Percentiles rank a stretch among this genome's conserved stretches.
Conservation (phyloP, 2,888 invertebrate species). For the Synanthedon tipuliformis region DNA sequence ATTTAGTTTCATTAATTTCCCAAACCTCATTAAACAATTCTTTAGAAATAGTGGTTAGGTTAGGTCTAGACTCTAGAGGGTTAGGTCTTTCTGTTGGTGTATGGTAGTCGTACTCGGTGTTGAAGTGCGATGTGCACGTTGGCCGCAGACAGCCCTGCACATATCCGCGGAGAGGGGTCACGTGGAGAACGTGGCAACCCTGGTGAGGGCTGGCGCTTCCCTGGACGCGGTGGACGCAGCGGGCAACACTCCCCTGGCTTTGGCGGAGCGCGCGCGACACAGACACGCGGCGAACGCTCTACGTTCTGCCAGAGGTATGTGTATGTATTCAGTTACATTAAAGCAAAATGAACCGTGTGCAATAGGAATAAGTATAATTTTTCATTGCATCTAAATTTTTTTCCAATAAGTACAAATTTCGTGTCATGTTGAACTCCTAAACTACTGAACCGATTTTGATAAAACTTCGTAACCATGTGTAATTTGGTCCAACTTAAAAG, state of each 20-base stretch:
- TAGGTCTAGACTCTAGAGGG: too few species aligned
- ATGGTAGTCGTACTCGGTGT: not conserved
- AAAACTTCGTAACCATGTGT: too few species aligned
- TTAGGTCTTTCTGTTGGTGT: not conserved
- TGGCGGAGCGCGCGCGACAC: constrained; percentile 76
- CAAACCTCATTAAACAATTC: too few species aligned
- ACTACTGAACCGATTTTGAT: too few species aligned
- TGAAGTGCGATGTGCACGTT: not conserved
- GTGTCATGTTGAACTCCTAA: too few species aligned
- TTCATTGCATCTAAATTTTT: too few species aligned
- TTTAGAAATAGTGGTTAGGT: too few species aligned
- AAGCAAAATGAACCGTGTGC: too few species aligned
- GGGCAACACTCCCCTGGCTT: constrained; percentile 79
- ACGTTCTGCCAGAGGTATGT: constrained; percentile 73
- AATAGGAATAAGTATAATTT: too few species aligned
- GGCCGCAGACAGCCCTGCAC: constrained; percentile 80
- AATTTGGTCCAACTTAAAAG: too few species aligned
- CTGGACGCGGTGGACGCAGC: constrained; percentile 67
- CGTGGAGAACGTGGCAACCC: constrained; percentile 73
- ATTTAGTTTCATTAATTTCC: too few species aligned
- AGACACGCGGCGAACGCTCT: constrained; percentile 73
- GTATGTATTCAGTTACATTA: constrained; percentile 31
- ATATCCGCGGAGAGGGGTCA: constrained; percentile 85
- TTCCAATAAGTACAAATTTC: too few species aligned
- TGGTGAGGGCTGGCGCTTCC: constrained; percentile 77